Base-by-base conservation (phyloP, 1,140 invertebrate species). In the Sinella curviseta region DNA sequence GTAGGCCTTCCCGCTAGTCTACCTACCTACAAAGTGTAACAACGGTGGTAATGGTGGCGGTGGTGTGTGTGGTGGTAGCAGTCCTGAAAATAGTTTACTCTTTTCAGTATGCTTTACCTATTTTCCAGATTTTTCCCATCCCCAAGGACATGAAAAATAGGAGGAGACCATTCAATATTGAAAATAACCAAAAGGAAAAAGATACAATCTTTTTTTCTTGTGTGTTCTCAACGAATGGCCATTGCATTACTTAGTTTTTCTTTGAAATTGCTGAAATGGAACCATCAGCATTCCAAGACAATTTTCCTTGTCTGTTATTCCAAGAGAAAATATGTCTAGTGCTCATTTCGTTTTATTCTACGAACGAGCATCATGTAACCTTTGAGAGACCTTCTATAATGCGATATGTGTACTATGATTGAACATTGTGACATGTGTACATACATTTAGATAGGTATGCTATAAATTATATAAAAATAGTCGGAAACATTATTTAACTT, bases 131-230 rank as follows among this genome's bases (percentile, higher is more conserved):
- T 70, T 70, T 70, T 16, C 12, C 12, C 30, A 12, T 33, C 65
- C 65, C 65, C 31, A 70, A 70, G 65, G 65, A 70, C 31, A 70
- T 70, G 65, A 70, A 70, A 70, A 70, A 70, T 70, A 70, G 65
- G 31, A 31, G 65, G 65, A 70, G 65, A 70, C 65, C 65, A 70
- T 70, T 33, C 65, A 70, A 70, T 70, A 70, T 70, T 70, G 65
- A 33, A 33, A 30, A 70, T 70, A 33, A 70, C 65, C 65, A n/a
- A 70, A 33, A 70, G 65, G 28, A 70, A 70, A 31, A 70, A 31
- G 65, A 60, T 48, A 60, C 57, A 60, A 60, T 60, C 57, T n/a
- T 60, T 60, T 60, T 60, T 60, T 26, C 57, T 60, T n/a, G 24
- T 26, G 8, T 8, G 14, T 60, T 60, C 57, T 26, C 3, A n/a